Percentiles rank a stretch among this genome's conserved stretches.
These are phyloP conservation scores for Pollenia amentaria DNA, from an alignment of 2,888 invertebrate species.

Conservation along the genomic window DNA sequence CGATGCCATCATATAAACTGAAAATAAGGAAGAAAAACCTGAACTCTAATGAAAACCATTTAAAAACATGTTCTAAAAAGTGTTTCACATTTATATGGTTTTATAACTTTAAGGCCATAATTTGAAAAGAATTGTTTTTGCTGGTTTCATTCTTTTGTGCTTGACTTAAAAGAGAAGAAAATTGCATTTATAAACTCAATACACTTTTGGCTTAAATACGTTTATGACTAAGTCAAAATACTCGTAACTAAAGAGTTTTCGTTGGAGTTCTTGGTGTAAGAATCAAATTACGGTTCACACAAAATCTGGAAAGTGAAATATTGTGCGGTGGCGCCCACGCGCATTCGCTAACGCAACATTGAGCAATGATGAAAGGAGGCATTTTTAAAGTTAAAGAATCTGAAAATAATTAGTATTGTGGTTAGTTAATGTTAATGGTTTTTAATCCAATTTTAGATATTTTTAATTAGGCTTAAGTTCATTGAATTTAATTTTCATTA, in stretches of 20 bases:
- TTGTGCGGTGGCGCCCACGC: no score
- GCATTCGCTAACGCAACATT: neutral
- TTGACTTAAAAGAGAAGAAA: neutral
- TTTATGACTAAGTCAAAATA: neutral
- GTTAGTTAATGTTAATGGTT: no score
- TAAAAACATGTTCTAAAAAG: conserved; percentile 73
- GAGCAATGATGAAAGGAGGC: no score
- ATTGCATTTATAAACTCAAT: neutral
- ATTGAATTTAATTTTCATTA: no score
- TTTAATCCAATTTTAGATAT: no score
- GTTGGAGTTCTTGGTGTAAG: neutral
- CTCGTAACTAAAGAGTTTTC: neutral
- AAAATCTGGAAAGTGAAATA: neutral
- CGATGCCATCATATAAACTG: neutral
- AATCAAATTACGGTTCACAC: neutral
- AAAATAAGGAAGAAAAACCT: conserved; percentile 17
- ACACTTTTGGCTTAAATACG: neutral
- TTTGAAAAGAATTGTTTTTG: conserved; percentile 3
- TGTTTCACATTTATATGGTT: conserved; percentile 80
- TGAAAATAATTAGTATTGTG: no score
- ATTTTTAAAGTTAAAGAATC: no score
- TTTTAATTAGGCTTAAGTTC: no score
- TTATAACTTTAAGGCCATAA: conserved; percentile 75
- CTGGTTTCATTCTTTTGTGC: neutral
- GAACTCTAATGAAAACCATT: conserved; percentile 54